These are phyloP conservation scores for Tamandua tetradactyla DNA, from an alignment of 2,797 vertebrate genomes.

Conservation along the genomic window DNA sequence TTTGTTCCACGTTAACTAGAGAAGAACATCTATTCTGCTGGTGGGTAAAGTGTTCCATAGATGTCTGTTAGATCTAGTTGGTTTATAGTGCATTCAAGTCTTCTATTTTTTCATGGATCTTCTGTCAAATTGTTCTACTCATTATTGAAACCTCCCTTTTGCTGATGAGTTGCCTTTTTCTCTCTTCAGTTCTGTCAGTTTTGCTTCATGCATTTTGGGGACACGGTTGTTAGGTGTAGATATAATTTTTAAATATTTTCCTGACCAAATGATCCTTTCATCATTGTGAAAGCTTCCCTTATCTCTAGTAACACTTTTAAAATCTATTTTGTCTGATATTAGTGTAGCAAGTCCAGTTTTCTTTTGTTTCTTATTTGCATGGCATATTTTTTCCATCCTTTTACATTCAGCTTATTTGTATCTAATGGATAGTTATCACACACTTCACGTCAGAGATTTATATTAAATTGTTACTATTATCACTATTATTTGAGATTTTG, in stretches of 20 bases:
- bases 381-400: neutral
- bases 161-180: neutral
- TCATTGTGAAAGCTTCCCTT: neutral
- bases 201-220: neutral
- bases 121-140: neutral
- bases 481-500: neutral
- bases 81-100: neutral
- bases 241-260: neutral
- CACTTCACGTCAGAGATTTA: neutral
- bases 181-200: neutral
- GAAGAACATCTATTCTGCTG: neutral
- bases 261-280: neutral
- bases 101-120: neutral
- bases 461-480: neutral
- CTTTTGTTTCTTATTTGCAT: neutral
- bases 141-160: neutral
- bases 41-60: neutral
- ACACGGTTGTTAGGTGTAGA: neutral
- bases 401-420: slow-evolving; percentile 35
- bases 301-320: neutral
- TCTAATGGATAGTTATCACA: neutral
- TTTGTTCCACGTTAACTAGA: neutral
- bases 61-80: neutral
- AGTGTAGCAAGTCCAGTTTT: neutral
- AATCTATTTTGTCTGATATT: neutral